Base-by-base conservation (phyloP, 2,797 vertebrate species). In the Mareca penelope region DNA sequence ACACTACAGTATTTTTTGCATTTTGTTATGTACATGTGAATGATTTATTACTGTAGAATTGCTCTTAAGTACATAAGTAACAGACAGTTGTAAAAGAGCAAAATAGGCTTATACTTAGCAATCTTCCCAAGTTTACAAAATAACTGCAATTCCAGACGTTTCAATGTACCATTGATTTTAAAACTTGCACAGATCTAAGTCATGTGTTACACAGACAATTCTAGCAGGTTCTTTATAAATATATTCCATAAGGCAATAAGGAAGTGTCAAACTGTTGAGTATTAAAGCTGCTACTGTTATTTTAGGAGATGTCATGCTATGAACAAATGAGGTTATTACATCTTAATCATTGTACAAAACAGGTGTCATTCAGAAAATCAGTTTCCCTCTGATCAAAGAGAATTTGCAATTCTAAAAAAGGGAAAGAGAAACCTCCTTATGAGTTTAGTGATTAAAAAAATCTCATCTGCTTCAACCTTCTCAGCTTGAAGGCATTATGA, bases 211-310 rank as follows among this genome's bases (percentile, higher is more conserved):
- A 88, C 70, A 91, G 71, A 73, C 61, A 90, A 87, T 94, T 73
- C 85, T 85, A 85, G 64, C 24, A 57, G 12, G 4, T 67, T 96
- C 80, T 94, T 80, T 80, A 90, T 60, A 96, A 96, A 81, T 91
- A 42, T 94, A 88, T 89, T 80, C 37, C 39, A 44, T 55, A 81
- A 95, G 96, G 68, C 83, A 89, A 87, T 93, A 97, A 86, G 90
- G 69, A 95, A 96, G 94, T 72, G 93, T 95, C 93, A 93, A 70
- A 80, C 24, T 90, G 53, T 63, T 76, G 89, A 83, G 19, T 78
- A 77, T 73, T 72, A 80, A 44, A 80, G 37, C 48, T 95, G 87
- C 81, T 94, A 91, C 88, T 96, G 91, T 91, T 81, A 82, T 90
- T 88, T 93, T 82, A 90, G 75, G 68, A 80, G 73, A 73, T 65